Evolutionary conservation across 2,888 invertebrate genomes (phyloP), one percentile per base, ranked within the genome.

Genomic region (Argyresthia albistria): DNA sequence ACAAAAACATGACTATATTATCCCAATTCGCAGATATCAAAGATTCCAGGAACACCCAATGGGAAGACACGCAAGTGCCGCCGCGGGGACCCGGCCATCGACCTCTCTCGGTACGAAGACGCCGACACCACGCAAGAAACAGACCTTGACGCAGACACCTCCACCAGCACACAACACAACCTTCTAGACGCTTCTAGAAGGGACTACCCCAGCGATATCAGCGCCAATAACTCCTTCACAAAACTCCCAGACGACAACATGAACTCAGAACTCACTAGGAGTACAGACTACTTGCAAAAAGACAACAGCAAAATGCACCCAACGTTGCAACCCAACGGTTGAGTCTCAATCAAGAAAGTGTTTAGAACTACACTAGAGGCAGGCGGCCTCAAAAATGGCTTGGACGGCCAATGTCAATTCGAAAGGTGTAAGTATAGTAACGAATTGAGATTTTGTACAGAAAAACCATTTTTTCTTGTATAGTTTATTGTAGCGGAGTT

Each of bases 161-260:
- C 80, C n/a, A 63, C 79, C 0, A 61, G 63, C 3, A 66, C 73
- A 4, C 25, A 25, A 2, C 6, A 25, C 25, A 25, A 25, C 25
- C 25, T 25, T 25, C 25, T 25, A 25, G 73, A 71, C 58, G 70
- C 69, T 51, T 52, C 63, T 16, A 59, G 64, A 50, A 48, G 63
- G 51, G 59, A 65, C 39, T 51, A 62, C 15, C 59, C 64, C 49
- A 47, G 64, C 50, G 59, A 65, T 42, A 37, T 54, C 9, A 54
- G 46, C 37, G 53, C 66, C 6, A 63, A 71, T 61, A 60, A 69
- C 55, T 73, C 79, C 12, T 74, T 69, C 64, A 64, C 60, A 57
- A 84, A 86, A 58, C 73, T 84, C 4, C 86, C 83, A 0, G 86
- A 87, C 63, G 84, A 82, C 57, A 87, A 87, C 61, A 87, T 87